Evolutionary conservation across 2,797 vertebrate genomes (phyloP), one percentile per base, ranked within the genome.

Genomic region (Galaxias olidus): DNA sequence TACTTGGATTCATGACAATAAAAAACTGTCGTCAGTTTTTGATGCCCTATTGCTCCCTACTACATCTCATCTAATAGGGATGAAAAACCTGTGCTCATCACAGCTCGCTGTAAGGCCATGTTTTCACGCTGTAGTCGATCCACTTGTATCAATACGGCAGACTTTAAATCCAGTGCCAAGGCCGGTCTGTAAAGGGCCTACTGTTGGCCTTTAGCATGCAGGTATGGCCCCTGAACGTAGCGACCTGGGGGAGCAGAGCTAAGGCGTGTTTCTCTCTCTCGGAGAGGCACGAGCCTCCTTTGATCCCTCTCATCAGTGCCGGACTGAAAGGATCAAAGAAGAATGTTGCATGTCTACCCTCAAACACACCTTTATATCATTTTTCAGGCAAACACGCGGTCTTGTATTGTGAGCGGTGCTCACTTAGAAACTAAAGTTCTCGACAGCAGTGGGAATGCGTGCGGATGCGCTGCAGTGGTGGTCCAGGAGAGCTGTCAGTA

Each of bases 291-390:
- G 51, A 73, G 55, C 62, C 45, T 62, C 59, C 76, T 86, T 80
- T 87, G 85, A 87, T 86, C 74, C 17, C 59, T 10, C 66, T 69
- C 49, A 59, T 70, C 63, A 48, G 52, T 18, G 60, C 52, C 66
- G 58, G 65, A 74, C 68, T 53, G 73, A n/a, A 50, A 17, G 58
- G 71, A 83, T 86, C 77, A 87, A 79, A 84, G 82, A 60, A 49
- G n/a, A 53, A 55, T 0, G 18, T 45, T 60, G 30, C 30, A 30
- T 30, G 43, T 59, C 48, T 69, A 18, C 73, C 73, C 73, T 65
- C 46, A 12, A 53, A 14, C 10, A 10, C 56, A 14, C 46, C 59
- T 59, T n/a, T 19, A 44, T 57, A 47, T 47, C 44, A 9, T 69
- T 66, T n/a, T 78, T 65, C 61, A 64, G 63, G 43, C 43, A 14